A percentile compares a stretch with the other conserved stretches of the same genome.
Conservation (phyloP, 2,797 vertebrate species). For the Dendrocincla fuliginosa region DNA sequence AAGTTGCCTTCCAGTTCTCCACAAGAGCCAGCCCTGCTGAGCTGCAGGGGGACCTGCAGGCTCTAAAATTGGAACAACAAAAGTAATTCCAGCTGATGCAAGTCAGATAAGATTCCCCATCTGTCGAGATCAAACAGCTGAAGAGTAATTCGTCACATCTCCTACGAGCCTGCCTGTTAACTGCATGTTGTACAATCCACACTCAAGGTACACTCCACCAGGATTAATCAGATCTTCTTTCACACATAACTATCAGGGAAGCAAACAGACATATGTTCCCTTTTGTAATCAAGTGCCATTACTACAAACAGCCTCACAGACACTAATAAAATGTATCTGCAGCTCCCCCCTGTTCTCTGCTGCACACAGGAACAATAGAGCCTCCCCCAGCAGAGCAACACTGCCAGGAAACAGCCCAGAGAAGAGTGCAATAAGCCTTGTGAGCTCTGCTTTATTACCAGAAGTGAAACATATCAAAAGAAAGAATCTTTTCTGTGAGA, state of each 20-base stretch:
- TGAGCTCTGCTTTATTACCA: conserved; percentile 8
- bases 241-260: background rate
- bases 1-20: background rate
- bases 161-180: background rate
- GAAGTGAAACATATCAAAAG: background rate
- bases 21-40: background rate
- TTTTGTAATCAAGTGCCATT: conserved; percentile 33
- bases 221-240: conserved; percentile 56
- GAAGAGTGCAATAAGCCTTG: background rate
- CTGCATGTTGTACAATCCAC: background rate
- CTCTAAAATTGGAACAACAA: background rate
- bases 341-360: background rate
- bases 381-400: background rate
- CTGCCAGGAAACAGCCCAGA: background rate
- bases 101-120: conserved; percentile 28
- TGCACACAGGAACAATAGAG: background rate
- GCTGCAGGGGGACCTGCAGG: background rate
- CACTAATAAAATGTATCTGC: background rate
- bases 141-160: background rate
- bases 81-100: conserved; percentile 42
- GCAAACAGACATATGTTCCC: conserved; percentile 28
- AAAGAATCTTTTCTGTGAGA: background rate
- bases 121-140: conserved; percentile 42
- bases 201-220: background rate
- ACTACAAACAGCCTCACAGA: background rate